Conservation (phyloP, 2,113 vertebrate species). For the Microcebus griseorufus region DNA sequence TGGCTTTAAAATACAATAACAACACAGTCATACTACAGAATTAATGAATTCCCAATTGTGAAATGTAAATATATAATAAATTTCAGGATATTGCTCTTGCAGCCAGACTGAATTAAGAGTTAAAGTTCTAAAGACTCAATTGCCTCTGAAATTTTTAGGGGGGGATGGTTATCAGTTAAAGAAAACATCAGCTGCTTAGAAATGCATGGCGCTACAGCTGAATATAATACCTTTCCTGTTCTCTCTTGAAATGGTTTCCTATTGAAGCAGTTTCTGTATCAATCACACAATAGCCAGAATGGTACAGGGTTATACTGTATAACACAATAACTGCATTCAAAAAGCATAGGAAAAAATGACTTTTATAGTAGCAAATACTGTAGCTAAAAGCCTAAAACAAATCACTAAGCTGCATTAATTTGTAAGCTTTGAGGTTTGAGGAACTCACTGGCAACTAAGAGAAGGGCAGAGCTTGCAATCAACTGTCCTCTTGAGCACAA, state of each 20-base stretch:
- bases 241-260: constrained; percentile 76
- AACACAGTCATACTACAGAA: background rate
- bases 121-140: constrained; percentile 64
- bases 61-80: background rate
- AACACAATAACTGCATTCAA: constrained; percentile 81
- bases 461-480: constrained; percentile 8
- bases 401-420: constrained; percentile 63
- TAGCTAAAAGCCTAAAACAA: constrained; percentile 62
- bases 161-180: constrained; percentile 58
- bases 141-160: constrained; percentile 64
- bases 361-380: background rate
- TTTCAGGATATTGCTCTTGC: background rate
- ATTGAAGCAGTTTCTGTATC: constrained; percentile 57
- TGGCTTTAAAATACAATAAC: background rate
- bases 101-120: constrained; percentile 68
- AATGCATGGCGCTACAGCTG: constrained; percentile 67
- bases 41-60: background rate
- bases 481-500: constrained; percentile 47
- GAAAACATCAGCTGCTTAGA: constrained; percentile 79
- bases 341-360: constrained; percentile 45
- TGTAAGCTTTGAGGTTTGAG: constrained; percentile 50
- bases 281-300: constrained; percentile 76
- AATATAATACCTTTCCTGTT: constrained; percentile 83
- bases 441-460: constrained; percentile 52
- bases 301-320: constrained; percentile 73